Evolutionary conservation across 2,797 vertebrate genomes (phyloP).

Genomic region (Mastacembelus armatus): DNA sequence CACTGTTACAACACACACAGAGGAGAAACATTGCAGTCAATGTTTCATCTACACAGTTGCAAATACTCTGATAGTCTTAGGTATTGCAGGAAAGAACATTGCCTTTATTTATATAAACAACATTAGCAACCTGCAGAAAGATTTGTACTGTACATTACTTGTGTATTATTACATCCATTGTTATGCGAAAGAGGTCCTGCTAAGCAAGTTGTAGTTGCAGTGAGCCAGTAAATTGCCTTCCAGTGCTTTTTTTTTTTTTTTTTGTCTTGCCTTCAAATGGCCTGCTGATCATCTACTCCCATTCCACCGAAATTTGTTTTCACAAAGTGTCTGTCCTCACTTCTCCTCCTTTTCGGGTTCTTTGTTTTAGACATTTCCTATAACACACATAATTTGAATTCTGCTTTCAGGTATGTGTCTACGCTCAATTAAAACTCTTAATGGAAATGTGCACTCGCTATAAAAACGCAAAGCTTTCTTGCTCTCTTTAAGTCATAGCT

Average conservation of each 20-base stretch:
- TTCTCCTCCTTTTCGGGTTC: conserved; percentile 25
- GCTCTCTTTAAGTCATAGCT: conserved; percentile 61
- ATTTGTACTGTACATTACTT: conserved; percentile 38
- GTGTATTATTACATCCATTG: conserved; percentile 51
- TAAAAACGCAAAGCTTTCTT: conserved; percentile 54
- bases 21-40: conserved; percentile 29
- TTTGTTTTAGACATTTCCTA: conserved; percentile 51
- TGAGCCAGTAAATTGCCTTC: conserved; percentile 50
- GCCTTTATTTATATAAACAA: conserved; percentile 52
- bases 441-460: conserved; percentile 63
- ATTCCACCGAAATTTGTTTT: conserved; percentile 46
- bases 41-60: conserved; percentile 32
- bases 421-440: conserved; percentile 70
- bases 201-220: conserved; percentile 44
- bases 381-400: conserved; percentile 58
- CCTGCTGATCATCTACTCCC: conserved; percentile 44
- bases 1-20: not conserved
- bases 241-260: conserved; percentile 14
- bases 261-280: conserved; percentile 46
- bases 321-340: conserved; percentile 20
- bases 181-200: conserved; percentile 60
- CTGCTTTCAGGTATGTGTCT: conserved; percentile 53
- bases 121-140: conserved; percentile 37
- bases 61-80: conserved; percentile 33
- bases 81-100: conserved; percentile 20